phyloP scores from a whole-genome alignment of 2,888 invertebrate genomes.

The Catocala sponsa region DNA sequence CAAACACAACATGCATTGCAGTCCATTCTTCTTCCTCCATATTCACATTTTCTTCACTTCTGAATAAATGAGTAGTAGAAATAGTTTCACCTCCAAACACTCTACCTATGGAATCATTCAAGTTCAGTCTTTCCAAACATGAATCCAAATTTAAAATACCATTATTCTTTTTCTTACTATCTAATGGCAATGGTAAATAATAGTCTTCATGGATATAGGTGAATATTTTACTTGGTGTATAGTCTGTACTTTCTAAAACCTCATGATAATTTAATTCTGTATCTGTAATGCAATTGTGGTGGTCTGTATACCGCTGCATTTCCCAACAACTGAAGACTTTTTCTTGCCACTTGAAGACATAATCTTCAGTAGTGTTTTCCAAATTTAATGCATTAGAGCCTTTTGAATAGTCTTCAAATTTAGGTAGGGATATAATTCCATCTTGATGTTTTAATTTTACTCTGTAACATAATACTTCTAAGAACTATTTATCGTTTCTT shows the following conservation, averaged over 20 bases:
- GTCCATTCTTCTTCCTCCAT: slow-evolving; percentile 64
- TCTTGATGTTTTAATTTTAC: slow-evolving; percentile 73
- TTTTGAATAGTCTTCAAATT: slow-evolving; percentile 72
- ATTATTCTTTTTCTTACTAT: slow-evolving; percentile 44
- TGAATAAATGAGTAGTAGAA: slow-evolving; percentile 69
- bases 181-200: slow-evolving; percentile 72
- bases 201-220: slow-evolving; percentile 89
- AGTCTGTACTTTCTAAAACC: slow-evolving; percentile 65
- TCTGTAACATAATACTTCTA: slow-evolving; percentile 57
- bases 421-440: slow-evolving; percentile 70
- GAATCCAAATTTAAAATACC: slow-evolving; percentile 53
- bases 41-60: slow-evolving; percentile 66
- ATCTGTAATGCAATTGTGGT: slow-evolving; percentile 89
- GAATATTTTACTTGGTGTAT: slow-evolving; percentile 75
- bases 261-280: slow-evolving; percentile 80
- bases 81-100: slow-evolving; percentile 55
- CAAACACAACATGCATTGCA: slow-evolving; percentile 78
- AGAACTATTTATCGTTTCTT: too few species aligned
- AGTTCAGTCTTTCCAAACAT: slow-evolving; percentile 61
- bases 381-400: slow-evolving; percentile 56
- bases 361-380: slow-evolving; percentile 63
- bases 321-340: slow-evolving; percentile 90
- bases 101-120: slow-evolving; percentile 54
- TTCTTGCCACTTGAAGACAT: slow-evolving; percentile 91
- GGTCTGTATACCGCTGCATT: slow-evolving; percentile 87